These are phyloP conservation scores for Drosophila heteroneura DNA, from an alignment of 2,888 invertebrate species.

Conservation along the genomic window DNA sequence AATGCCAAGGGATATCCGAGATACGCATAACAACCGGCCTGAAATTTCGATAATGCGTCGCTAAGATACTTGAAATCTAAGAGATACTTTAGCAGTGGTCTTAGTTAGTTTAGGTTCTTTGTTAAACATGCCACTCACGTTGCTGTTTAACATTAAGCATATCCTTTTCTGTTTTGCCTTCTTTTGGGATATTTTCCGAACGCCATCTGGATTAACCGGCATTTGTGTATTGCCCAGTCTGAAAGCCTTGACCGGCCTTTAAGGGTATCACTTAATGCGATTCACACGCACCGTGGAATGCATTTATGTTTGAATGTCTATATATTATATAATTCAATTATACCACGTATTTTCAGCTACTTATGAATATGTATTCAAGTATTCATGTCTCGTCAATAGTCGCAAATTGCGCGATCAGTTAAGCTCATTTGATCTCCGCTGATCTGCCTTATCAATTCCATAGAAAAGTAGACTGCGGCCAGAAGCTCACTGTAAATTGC, in stretches of 20 bases:
- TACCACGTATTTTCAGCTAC: slow-evolving; percentile 19
- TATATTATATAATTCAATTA: slow-evolving; percentile 8
- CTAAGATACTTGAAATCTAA: slow-evolving; percentile 9
- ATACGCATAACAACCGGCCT: neutral
- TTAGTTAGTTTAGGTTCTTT: neutral
- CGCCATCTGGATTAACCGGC: slow-evolving; percentile 48
- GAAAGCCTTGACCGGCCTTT: slow-evolving; percentile 14
- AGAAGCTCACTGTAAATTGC: slow-evolving; percentile 47
- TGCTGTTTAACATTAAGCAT: slow-evolving; percentile 14
- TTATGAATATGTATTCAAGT: slow-evolving; percentile 17
- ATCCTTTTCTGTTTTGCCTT: slow-evolving; percentile 37
- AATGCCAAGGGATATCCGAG: slow-evolving; percentile 8
- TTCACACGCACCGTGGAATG: slow-evolving; percentile 29
- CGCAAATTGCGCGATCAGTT: slow-evolving; percentile 56
- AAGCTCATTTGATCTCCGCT: slow-evolving; percentile 49
- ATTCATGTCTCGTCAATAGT: slow-evolving; percentile 51
- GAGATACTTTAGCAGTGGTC: slow-evolving; percentile 2
- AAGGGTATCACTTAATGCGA: slow-evolving; percentile 14
- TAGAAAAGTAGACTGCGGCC: slow-evolving; percentile 19
- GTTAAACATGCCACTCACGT: slow-evolving; percentile 59
- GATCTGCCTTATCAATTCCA: slow-evolving; percentile 53
- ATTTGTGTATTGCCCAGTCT: slow-evolving; percentile 27
- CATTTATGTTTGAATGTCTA: neutral
- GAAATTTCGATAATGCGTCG: slow-evolving; percentile 7
- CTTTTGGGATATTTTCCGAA: neutral